Base-by-base conservation (phyloP, 2,113 vertebrate genomes). In the Elephas maximus region DNA sequence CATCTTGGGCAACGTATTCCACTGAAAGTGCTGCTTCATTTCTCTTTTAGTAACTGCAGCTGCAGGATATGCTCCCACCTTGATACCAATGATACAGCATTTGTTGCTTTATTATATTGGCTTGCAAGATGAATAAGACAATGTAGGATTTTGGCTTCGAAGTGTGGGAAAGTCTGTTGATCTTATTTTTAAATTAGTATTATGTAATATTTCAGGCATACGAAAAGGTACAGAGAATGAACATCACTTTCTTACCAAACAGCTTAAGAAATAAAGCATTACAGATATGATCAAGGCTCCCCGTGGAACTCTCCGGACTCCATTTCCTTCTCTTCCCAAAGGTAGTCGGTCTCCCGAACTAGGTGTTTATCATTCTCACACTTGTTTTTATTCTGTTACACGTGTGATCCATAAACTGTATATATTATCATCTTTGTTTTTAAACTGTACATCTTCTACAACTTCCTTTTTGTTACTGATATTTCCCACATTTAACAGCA, bases 231-330 rank as follows among this genome's bases (percentile, higher is more conserved):
- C 10, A 86, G 37, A 89, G 53, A 86, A 91, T 82, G 37, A 51
- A 18, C 0, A 93, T 5, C 10, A 26, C 81, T 88, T 92, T 94
- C 57, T 88, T 81, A 71, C 20, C 28, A 91, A 94, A 91, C 24
- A 73, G 78, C 24, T 91, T 93, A 96, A 90, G 53, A 95, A 93
- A 79, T 76, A 88, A 87, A 82, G 80, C 83, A 91, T 62, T 67
- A 79, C 18, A 33, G 41, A 48, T 51, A 63, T 24, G 26, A 74
- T 11, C 78, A 80, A 41, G 57, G 33, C 3, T 8, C n/a, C 51
- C 41, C 69, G 9, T 67, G 33, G 12, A 80, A 44, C 26, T 82
- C 86, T 85, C 8, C 71, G 41, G 28, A 88, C 53, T 17, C 63
- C 53, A 57, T 44, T 73, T 86, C 30, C 51, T 95, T 91, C 74